phyloP scores from a whole-genome alignment of 2,797 vertebrate genomes.

The Parotocinclus haroldoi region DNA sequence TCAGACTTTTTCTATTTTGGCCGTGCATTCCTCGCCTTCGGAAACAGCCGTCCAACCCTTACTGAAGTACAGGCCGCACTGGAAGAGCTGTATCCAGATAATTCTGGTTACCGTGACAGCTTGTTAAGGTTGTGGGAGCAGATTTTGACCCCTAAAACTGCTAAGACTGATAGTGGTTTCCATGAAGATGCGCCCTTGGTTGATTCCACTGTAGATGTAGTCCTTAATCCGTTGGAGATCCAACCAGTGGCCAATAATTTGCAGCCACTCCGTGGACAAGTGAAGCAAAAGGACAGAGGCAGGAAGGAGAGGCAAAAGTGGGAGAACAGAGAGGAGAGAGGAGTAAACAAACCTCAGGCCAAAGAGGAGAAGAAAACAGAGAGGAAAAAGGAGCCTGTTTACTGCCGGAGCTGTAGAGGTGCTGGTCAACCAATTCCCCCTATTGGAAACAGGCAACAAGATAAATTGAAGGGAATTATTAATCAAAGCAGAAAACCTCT shows the following conservation, averaged over 20 bases:
- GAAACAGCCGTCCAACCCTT: constrained; percentile 80
- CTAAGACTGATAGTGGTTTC: constrained; percentile 77
- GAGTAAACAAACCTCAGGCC: constrained; percentile 17
- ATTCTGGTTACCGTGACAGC: constrained; percentile 63
- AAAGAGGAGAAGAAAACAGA: constrained; percentile 29
- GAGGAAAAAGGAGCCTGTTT: constrained; percentile 28
- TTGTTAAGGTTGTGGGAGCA: constrained; percentile 73
- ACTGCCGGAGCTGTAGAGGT: constrained; percentile 31
- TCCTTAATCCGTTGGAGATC: constrained; percentile 28
- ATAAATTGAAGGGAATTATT: constrained; percentile 21
- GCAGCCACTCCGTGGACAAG: constrained; percentile 59
- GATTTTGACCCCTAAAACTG: constrained; percentile 74
- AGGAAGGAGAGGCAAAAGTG: constrained; percentile 29
- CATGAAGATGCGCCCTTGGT: constrained; percentile 55
- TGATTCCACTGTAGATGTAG: constrained; percentile 7
- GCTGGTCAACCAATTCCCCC: constrained; percentile 32
- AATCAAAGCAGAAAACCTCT: constrained; percentile 16
- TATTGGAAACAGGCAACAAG: constrained; percentile 28
- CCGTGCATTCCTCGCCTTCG: constrained; percentile 85
- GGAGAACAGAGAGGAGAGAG: constrained; percentile 15
- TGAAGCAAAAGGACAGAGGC: constrained; percentile 45
- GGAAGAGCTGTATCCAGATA: constrained; percentile 85
- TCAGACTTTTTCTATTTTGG: constrained; percentile 92
- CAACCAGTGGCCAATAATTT: constrained; percentile 61
- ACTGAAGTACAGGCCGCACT: constrained; percentile 79